Conservation (phyloP, 2,888 invertebrate genomes). For the Thysanoteuthis rhombus region DNA sequence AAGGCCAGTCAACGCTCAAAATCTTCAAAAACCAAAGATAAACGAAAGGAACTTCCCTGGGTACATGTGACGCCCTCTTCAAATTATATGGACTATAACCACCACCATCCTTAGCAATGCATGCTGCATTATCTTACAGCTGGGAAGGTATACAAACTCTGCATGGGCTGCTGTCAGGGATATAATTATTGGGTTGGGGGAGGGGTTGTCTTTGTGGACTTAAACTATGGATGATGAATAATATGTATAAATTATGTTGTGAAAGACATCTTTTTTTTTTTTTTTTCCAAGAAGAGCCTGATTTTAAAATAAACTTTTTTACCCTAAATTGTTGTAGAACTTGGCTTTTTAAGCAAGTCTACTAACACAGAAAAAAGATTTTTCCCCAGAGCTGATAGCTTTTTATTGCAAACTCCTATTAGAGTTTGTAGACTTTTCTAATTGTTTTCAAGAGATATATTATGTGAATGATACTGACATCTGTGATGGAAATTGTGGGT, state of each 20-base stretch:
- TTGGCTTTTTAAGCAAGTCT: background rate
- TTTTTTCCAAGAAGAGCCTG: background rate
- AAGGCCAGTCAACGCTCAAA: constrained; percentile 55
- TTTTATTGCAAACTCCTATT: background rate
- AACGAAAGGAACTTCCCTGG: constrained; percentile 57
- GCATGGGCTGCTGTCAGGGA: background rate
- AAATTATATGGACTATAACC: constrained; percentile 31
- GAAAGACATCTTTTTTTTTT: background rate
- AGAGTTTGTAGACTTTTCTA: background rate
- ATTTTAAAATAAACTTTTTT: background rate
- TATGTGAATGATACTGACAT: background rate
- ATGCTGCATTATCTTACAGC: background rate
- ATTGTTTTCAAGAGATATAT: background rate
- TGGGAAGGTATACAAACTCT: background rate
- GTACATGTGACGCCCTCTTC: constrained; percentile 59
- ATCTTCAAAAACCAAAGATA: constrained; percentile 40
- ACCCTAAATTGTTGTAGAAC: background rate
- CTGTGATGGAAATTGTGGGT: background rate
- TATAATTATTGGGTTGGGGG: background rate
- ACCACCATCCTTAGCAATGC: background rate
- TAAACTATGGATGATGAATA: background rate
- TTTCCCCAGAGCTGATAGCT: background rate
- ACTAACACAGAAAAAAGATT: background rate
- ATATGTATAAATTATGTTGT: background rate
- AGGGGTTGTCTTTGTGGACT: background rate